These are phyloP conservation scores for Apoda limacodes DNA, from an alignment of 2,888 invertebrate genomes.

Conservation along the genomic window DNA sequence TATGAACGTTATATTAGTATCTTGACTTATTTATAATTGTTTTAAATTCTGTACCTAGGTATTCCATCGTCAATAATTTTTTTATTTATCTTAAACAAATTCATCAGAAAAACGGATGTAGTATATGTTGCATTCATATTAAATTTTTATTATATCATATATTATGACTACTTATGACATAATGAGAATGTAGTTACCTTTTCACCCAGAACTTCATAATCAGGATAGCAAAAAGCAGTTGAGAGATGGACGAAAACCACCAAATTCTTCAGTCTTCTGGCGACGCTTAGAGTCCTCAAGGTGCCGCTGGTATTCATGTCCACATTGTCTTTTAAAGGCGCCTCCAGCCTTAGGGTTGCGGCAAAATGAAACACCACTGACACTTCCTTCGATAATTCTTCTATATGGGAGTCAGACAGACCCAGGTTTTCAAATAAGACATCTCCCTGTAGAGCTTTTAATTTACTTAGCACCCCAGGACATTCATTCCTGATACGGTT, in stretches of 20 bases:
- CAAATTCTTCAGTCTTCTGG: constrained; percentile 80
- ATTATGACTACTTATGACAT: too few relatives aligned
- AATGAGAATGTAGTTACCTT: constrained; percentile 35
- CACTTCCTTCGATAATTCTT: constrained; percentile 74
- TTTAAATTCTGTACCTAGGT: too few relatives aligned
- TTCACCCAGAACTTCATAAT: constrained; percentile 68
- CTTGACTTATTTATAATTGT: too few relatives aligned
- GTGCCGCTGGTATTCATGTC: constrained; percentile 94
- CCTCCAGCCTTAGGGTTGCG: constrained; percentile 91
- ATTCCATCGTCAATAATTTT: too few relatives aligned
- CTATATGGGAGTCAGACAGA: constrained; percentile 68
- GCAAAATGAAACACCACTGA: constrained; percentile 92
- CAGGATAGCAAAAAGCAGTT: constrained; percentile 96
- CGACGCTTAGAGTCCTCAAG: constrained; percentile 78
- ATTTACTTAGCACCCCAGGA: constrained; percentile 76
- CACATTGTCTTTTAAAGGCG: constrained; percentile 86
- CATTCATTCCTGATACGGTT: constrained; percentile 73
- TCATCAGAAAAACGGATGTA: too few relatives aligned
- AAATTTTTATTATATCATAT: too few relatives aligned
- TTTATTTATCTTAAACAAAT: too few relatives aligned
- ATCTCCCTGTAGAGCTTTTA: constrained; percentile 82
- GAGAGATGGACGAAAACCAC: constrained; percentile 87
- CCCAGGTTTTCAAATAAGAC: constrained; percentile 74
- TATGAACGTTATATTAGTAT: too few relatives aligned
- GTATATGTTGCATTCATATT: too few relatives aligned